These are phyloP conservation scores for Conchocele bisecta DNA, from an alignment of 2,888 invertebrate genomes.

Conservation along the genomic window DNA sequence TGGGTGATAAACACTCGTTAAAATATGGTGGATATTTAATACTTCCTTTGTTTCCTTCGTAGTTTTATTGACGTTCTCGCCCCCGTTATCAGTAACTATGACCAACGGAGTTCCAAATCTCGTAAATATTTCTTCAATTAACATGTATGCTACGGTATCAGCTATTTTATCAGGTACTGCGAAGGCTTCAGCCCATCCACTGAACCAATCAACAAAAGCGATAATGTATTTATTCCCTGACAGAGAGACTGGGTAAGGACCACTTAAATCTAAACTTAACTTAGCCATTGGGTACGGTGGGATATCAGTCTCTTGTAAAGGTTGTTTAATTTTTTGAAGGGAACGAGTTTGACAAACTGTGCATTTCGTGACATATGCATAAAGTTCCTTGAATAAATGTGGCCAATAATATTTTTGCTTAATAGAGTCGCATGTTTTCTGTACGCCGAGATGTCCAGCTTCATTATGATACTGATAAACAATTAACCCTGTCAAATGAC, in stretches of 20 bases:
- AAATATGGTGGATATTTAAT: constrained; percentile 5
- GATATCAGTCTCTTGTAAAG: constrained; percentile 5
- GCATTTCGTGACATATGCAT: neutral
- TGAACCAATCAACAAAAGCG: no score
- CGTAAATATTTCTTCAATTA: constrained; percentile 21
- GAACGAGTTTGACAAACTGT: neutral
- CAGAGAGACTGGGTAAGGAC: constrained; percentile 1
- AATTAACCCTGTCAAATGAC: neutral
- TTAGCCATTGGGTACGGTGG: constrained; percentile 15
- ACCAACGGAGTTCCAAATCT: neutral
- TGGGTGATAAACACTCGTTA: constrained; percentile 11
- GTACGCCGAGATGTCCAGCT: constrained; percentile 4
- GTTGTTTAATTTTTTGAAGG: neutral
- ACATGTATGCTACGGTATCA: neutral
- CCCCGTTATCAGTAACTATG: constrained; percentile 1
- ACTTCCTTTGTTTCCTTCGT: neutral
- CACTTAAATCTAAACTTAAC: constrained; percentile 1
- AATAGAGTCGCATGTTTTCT: constrained; percentile 9
- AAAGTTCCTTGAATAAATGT: constrained; percentile 3
- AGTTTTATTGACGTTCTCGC: constrained; percentile 6
- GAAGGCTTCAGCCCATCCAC: constrained; percentile 1
- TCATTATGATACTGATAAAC: constrained; percentile 19
- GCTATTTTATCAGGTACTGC: neutral
- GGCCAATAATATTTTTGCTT: constrained; percentile 8
- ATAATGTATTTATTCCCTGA: constrained; percentile 13